Conservation (phyloP, 2,797 vertebrate species). For the Melanotaenia nigrans region DNA sequence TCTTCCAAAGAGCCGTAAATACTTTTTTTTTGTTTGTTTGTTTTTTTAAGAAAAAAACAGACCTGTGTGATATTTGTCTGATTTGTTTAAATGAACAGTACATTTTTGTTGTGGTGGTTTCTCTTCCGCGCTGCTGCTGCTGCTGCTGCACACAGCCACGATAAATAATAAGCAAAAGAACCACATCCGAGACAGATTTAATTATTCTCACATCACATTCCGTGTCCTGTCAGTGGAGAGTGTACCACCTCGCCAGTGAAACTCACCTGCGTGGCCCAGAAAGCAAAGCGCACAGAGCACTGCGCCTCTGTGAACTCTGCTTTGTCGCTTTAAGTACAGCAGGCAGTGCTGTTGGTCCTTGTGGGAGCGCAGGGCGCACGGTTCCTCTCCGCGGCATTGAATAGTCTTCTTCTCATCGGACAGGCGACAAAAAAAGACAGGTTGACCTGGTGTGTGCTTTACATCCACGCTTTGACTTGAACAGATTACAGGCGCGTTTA, state of each 20-base stretch:
- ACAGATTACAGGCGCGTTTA: constrained; percentile 30
- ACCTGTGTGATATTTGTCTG: background rate
- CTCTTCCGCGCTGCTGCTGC: background rate
- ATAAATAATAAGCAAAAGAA: background rate
- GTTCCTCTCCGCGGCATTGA: constrained; percentile 71
- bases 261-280: constrained; percentile 17
- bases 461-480: constrained; percentile 37
- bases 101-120: background rate
- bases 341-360: constrained; percentile 81
- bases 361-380: constrained; percentile 60
- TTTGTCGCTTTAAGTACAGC: constrained; percentile 78
- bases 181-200: background rate
- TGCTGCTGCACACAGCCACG: background rate
- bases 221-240: background rate
- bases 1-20: background rate
- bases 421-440: constrained; percentile 53
- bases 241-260: background rate
- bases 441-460: constrained; percentile 42
- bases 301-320: constrained; percentile 41
- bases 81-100: background rate
- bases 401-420: constrained; percentile 44
- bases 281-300: constrained; percentile 17
- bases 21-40: background rate
- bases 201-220: background rate
- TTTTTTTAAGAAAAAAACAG: background rate